A percentile compares a stretch with the other conserved stretches of the same genome.
phyloP scores from a whole-genome alignment of 2,888 invertebrate species.

The Timema cristinae region DNA sequence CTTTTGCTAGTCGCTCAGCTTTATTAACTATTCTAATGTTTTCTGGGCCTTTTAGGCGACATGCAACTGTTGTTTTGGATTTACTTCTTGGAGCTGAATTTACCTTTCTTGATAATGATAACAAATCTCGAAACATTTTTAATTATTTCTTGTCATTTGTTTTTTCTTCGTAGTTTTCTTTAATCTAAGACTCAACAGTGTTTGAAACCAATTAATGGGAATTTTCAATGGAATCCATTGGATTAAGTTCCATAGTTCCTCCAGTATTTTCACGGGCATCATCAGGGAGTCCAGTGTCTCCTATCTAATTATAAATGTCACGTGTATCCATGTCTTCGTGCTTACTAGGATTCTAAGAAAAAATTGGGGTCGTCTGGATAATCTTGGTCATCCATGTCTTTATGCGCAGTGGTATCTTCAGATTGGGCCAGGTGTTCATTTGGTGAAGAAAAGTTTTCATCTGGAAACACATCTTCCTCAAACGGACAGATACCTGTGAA shows the following conservation, averaged over 20 bases:
- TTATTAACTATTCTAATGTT: conserved; percentile 6
- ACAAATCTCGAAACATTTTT: conserved; percentile 1
- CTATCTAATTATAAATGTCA: background rate
- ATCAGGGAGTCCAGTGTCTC: background rate
- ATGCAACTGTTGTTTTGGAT: conserved; percentile 6
- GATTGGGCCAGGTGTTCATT: background rate
- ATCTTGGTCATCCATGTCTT: conserved; percentile 14
- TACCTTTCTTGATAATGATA: conserved; percentile 4
- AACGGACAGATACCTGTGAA: conserved; percentile 8
- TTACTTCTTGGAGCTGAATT: conserved; percentile 1
- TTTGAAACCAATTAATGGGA: background rate
- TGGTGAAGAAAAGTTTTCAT: background rate
- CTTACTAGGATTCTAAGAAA: background rate
- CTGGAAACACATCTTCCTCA: conserved; percentile 7
- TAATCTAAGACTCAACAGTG: background rate
- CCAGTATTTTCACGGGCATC: background rate
- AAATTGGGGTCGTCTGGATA: conserved; percentile 8
- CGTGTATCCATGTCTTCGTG: background rate
- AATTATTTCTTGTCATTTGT: background rate
- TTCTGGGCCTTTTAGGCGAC: conserved; percentile 8
- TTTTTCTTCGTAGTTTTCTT: background rate
- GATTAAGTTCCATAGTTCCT: conserved; percentile 3
- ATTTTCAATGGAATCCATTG: background rate
- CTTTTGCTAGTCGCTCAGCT: background rate
- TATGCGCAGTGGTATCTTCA: background rate